Base-by-base conservation (phyloP, 2,797 vertebrate genomes). In the Sphaeramia orbicularis region DNA sequence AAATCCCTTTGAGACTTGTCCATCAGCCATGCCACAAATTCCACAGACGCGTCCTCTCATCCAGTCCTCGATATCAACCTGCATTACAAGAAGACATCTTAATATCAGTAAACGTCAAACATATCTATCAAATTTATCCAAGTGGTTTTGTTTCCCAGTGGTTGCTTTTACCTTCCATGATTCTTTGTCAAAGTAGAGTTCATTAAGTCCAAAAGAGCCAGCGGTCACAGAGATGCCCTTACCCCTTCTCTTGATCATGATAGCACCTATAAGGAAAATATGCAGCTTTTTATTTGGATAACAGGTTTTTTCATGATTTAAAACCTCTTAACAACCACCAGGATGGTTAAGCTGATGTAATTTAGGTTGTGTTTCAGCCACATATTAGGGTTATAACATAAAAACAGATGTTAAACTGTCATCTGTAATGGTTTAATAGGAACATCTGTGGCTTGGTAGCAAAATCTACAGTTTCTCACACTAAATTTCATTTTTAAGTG, bases 11-110 rank as follows among this genome's bases (percentile, higher is more conserved):
- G 76, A 86, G 30, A 81, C 69, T 76, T 96, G 94, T 54, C 92
- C 95, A 56, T 96, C 92, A 6, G 92, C 93, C 69, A 84, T 95
- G 85, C 94, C 95, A 78, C 95, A 95, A 27, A 96, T 75, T 55
- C 94, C 95, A 75, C 91, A 94, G 4, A 92, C 95, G 89, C 95
- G 88, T 54, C 93, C 95, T 80, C 74, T 89, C 95, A 96, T 95
- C 94, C 93, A 94, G 81, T 95, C 90, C 21, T 84, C 78, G 85
- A 95, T 76, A 79, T 90, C 76, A 75, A 95, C 74, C 95, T 92
- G 43, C 12, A 2, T 24, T 12, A 5, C 14, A 52, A 52, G 14
- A 2, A 43, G 1, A 7, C 7, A 57, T 44, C 56, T 47, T 1
- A 55, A 6, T 27, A 27, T 27, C 24, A 27, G 27, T 2, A 27